phyloP scores from a whole-genome alignment of 2,888 invertebrate genomes.

The Glyphotaelius pellucidus region DNA sequence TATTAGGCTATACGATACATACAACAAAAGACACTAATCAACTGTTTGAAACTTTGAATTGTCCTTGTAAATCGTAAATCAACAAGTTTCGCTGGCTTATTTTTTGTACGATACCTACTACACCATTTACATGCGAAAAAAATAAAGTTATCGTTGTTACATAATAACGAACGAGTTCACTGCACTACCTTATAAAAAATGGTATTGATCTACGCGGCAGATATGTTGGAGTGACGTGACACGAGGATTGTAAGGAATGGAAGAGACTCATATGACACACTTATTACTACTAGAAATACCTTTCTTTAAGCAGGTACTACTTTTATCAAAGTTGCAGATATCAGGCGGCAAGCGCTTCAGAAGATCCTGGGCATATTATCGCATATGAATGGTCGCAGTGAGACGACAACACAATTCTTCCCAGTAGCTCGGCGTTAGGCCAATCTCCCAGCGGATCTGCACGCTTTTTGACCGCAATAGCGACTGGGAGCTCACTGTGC shows the following conservation, averaged over 20 bases:
- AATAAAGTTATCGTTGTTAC: no score
- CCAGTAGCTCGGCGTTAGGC: constrained; percentile 49
- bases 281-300: not conserved
- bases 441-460: constrained; percentile 59
- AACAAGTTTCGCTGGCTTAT: no score
- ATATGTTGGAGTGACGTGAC: not conserved
- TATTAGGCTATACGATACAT: no score
- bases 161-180: no score
- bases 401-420: constrained; percentile 63
- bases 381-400: constrained; percentile 1
- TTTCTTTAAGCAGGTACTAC: not conserved
- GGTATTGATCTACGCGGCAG: not conserved
- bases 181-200: no score
- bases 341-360: not conserved
- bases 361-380: not conserved
- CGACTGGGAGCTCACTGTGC: constrained; percentile 32
- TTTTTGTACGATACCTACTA: no score
- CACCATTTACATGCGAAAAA: no score
- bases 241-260: not conserved
- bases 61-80: no score
- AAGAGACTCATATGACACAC: not conserved
- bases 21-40: no score
- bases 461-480: constrained; percentile 28
- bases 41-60: no score
- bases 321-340: not conserved